Evolutionary conservation across 1,140 invertebrate genomes (phyloP).

Genomic region (Calosoma granatense): DNA sequence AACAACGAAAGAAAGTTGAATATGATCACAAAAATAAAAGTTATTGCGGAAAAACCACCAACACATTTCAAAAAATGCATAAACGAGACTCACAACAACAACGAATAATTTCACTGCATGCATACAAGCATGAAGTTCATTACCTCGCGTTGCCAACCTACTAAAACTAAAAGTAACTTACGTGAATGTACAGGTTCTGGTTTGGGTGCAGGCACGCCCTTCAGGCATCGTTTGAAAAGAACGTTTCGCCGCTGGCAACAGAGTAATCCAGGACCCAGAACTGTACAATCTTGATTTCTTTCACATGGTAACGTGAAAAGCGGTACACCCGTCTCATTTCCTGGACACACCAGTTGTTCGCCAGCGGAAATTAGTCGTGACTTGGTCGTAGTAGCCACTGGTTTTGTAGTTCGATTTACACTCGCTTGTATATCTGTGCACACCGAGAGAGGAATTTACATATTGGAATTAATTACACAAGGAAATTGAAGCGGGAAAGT

Average conservation of each 20-base stretch:
- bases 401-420: slow-evolving; percentile 7
- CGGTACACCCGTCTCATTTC: slow-evolving; percentile 15
- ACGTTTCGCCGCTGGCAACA: slow-evolving; percentile 18
- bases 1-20: too few species aligned
- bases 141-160: too few species aligned
- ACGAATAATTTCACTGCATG: too few species aligned
- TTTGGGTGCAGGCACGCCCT: slow-evolving; percentile 42
- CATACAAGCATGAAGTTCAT: too few species aligned
- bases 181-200: slow-evolving; percentile 43
- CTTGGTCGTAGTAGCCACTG: background rate
- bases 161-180: slow-evolving; percentile 34
- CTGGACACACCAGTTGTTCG: slow-evolving; percentile 18
- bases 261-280: slow-evolving; percentile 18
- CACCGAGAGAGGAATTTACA: background rate
- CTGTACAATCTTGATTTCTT: slow-evolving; percentile 19
- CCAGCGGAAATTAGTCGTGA: background rate
- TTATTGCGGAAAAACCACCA: too few species aligned
- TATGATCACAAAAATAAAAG: too few species aligned
- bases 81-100: too few species aligned
- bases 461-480: too few species aligned
- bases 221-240: slow-evolving; percentile 39
- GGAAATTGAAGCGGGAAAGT: too few species aligned
- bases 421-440: background rate
- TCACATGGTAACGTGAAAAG: slow-evolving; percentile 23
- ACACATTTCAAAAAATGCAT: too few species aligned